Evolutionary conservation across 2,888 invertebrate genomes (phyloP), one percentile per base, ranked within the genome.

Genomic region (Scaptomyza polygonia): DNA sequence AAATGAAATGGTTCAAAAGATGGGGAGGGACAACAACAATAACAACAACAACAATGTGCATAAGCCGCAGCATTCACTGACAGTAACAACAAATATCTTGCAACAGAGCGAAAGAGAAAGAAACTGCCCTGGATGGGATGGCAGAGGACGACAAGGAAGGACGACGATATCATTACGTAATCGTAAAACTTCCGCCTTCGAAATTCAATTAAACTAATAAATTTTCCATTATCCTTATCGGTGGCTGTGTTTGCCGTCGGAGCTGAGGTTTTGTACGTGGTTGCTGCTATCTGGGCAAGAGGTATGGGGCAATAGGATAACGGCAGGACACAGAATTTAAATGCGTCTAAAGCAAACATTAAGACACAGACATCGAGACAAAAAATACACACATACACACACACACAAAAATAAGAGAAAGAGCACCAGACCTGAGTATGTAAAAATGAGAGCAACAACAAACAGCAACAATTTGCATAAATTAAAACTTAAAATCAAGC

Each of bases 161-260:
- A 58, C 62, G 67, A 62, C 70, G 83, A 85, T 80, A 85, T 80
- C 80, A 84, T 85, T 83, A 84, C 83, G 80, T 81, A 81, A 73
- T 79, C 86, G 81, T 86, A 84, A 86, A 86, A 84, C 84, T 84
- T 85, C 86, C 81, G 86, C 88, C 86, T 89, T 87, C 82, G 88
- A 89, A 89, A 89, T 89, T 89, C 89, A 89, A 89, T 89, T 89
- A 89, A 89, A 89, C 75, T 89, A 88, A 86, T 88, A 89, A 89
- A 86, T 89, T 89, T 88, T 88, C 77, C 79, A 88, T 87, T 87
- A 87, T 88, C 86, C 87, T 86, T 86, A 87, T 87, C 88, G 85
- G 81, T 87, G 83, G 81, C 75, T 65, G 53, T 34, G 59, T 47
- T 67, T 39, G 69, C 64, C 59, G 40, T 59, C 59, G 51, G 53